A percentile compares a stretch with the other conserved stretches of the same genome.
Conservation (phyloP, 2,888 invertebrate species). For the Eristalis tenax region DNA sequence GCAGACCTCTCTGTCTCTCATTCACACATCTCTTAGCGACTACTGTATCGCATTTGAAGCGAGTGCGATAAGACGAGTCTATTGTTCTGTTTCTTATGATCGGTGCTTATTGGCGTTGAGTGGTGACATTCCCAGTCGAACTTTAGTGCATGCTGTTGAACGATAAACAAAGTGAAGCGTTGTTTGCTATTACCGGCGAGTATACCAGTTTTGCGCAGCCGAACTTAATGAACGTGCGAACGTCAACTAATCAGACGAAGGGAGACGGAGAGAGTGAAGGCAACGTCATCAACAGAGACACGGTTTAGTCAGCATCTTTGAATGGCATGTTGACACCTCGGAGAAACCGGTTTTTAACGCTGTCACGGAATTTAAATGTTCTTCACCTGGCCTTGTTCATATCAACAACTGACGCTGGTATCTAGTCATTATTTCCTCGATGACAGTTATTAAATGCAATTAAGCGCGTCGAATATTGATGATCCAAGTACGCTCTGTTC, state of each 20-base stretch:
- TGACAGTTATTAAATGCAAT: not conserved
- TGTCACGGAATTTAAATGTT: not conserved
- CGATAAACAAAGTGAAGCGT: not conserved
- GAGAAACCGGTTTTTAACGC: too few species aligned
- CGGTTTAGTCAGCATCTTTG: too few species aligned
- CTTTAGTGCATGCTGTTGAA: slow-evolving; percentile 6
- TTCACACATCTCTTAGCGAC: not conserved
- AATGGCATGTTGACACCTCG: too few species aligned
- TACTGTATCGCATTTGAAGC: too few species aligned
- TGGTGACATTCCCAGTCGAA: not conserved
- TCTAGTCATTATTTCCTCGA: not conserved
- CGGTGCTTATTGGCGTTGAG: not conserved
- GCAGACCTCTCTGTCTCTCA: not conserved
- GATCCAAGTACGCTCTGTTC: too few species aligned
- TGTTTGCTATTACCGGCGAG: too few species aligned
- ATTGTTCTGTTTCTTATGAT: not conserved
- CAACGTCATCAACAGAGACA: too few species aligned
- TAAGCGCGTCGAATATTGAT: not conserved
- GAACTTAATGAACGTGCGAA: too few species aligned
- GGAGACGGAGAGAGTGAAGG: too few species aligned
- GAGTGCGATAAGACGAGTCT: too few species aligned
- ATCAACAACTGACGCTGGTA: not conserved
- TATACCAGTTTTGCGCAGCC: too few species aligned
- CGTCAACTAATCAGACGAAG: too few species aligned
- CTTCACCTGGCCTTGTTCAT: not conserved